Evolutionary conservation across 2,888 invertebrate species (phyloP), one percentile per base, ranked within the genome.

Genomic region (Hemaris fuciformis): DNA sequence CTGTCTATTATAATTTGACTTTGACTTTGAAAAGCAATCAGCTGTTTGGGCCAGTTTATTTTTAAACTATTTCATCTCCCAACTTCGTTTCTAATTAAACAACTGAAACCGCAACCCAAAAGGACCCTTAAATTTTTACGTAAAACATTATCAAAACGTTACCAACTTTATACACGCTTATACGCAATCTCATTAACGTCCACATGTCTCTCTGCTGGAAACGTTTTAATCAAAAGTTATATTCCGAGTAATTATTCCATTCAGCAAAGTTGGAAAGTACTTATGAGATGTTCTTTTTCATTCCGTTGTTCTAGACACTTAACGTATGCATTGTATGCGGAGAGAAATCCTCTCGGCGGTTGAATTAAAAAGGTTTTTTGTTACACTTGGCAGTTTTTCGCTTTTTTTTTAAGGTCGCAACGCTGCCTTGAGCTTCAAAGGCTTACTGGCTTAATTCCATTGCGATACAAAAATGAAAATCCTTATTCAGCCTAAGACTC

Each of bases 381-480:
- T 53, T 31, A 31, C 27, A 18, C 25, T 8, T n/a, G 13, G 15
- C 15, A 25, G n/a, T 15, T 27, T 53, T 53, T 15, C 10, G 48
- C 13, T 15, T 15, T 7, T 53, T 31, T 27, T 53, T 48, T 18
- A 53, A 53, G 15, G 27, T 53, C 53, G 31, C 53, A 53, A 27
- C 15, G 45, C 45, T 31, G 18, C 27, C 53, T 15, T 27, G 15
- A 27, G 31, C 53, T 18, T 53, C 53, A 53, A 31, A 53, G 15
- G 31, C 53, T 31, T 53, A 18, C 53, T 53, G 31, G 31, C 48
- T 53, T 31, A 53, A 53, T 27, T 53, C 13, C n/a, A 53, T 53
- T 31, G 27, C 15, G 53, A 53, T 27, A 31, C 27, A 31, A 53
- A 31, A 18, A 53, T 53, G 27, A 31, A 53, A 53, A 53, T 31